Evolutionary conservation across 2,113 vertebrate species (phyloP).

Genomic region (Saimiri boliviensis): DNA sequence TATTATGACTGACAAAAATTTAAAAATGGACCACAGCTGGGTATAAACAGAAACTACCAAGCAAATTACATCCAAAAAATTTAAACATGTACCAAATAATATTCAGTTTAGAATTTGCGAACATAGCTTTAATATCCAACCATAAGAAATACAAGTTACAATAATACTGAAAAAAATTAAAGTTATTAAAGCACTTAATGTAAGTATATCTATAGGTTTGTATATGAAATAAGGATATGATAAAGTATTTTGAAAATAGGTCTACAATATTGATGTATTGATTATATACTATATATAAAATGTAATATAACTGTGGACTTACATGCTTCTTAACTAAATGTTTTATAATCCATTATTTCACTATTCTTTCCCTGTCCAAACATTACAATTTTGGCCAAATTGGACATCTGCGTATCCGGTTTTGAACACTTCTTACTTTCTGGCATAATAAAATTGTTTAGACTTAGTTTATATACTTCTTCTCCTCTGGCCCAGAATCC

Average conservation of each 20-base stretch:
- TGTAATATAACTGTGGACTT: neutral
- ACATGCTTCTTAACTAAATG: neutral
- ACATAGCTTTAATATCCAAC: neutral
- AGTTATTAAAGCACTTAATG: neutral
- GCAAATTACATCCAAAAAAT: neutral
- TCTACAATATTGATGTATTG: neutral
- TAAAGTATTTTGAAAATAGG: neutral
- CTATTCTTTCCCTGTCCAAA: neutral
- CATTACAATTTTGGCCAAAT: neutral
- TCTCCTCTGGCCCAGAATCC: neutral
- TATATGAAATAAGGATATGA: neutral
- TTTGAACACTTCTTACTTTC: neutral
- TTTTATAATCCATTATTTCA: neutral
- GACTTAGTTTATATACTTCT: neutral
- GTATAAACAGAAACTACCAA: conserved; percentile 18
- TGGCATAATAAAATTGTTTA: neutral
- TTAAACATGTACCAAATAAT: neutral
- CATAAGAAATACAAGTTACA: neutral
- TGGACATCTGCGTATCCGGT: neutral
- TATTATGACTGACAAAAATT: neutral
- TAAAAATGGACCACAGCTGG: neutral
- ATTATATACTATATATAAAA: neutral
- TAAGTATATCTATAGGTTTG: neutral
- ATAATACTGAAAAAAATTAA: neutral
- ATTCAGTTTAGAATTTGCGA: neutral